Percentiles rank a stretch among this genome's conserved stretches.
These are phyloP conservation scores for Podargus strigoides DNA, from an alignment of 2,797 vertebrate genomes.

Conservation along the genomic window DNA sequence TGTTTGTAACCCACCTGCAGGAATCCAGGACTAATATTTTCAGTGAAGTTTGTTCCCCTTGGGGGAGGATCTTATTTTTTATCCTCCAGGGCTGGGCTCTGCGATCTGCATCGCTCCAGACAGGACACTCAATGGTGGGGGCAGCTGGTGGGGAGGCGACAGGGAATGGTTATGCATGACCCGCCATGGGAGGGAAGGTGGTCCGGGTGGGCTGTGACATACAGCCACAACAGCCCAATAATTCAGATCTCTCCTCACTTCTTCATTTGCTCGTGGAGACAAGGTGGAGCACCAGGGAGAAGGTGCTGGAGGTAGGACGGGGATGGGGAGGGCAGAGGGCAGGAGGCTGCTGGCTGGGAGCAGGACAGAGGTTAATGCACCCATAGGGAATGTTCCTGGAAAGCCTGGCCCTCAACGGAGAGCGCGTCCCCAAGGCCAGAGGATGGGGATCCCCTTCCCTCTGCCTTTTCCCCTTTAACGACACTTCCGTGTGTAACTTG, in stretches of 20 bases:
- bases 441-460: not conserved
- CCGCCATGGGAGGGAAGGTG: not conserved
- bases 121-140: not conserved
- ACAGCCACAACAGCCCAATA: fast-evolving
- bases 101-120: not conserved
- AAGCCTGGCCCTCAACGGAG: not conserved
- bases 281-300: not conserved
- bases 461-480: constrained; percentile 31
- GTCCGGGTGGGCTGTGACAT: not conserved
- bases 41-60: not conserved
- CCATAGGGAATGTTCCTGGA: fast-evolving
- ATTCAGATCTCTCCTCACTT: not conserved
- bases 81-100: fast-evolving
- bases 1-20: not conserved
- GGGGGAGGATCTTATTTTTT: not conserved
- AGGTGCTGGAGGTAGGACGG: not conserved
- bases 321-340: not conserved
- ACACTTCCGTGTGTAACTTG: constrained; percentile 58
- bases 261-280: not conserved
- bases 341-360: not conserved
- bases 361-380: not conserved
- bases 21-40: not conserved
- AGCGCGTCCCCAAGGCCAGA: not conserved
- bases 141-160: fast-evolving
- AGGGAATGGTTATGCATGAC: not conserved